phyloP scores from a whole-genome alignment of 2,888 invertebrate species.

The Melieria omissa region DNA sequence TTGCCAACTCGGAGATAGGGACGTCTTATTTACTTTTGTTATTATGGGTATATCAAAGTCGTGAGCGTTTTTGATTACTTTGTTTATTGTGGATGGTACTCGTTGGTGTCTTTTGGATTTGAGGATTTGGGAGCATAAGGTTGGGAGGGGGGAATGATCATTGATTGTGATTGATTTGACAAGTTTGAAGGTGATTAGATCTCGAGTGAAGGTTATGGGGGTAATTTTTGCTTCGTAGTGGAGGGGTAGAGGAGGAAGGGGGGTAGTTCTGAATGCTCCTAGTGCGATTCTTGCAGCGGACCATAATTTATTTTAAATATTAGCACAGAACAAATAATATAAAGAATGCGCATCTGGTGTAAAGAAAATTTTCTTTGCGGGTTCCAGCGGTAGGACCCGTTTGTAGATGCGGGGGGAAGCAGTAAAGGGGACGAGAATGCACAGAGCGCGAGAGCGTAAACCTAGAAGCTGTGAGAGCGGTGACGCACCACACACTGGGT shows the following conservation, averaged over 20 bases:
- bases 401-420: too few species aligned
- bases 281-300: conserved; percentile 22
- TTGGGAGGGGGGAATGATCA: not conserved
- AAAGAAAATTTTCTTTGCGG: too few species aligned
- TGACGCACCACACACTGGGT: too few species aligned
- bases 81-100: not conserved
- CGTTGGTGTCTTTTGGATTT: not conserved
- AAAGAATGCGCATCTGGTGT: too few species aligned
- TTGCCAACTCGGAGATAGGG: not conserved
- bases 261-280: conserved; percentile 30
- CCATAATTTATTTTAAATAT: conserved; percentile 35
- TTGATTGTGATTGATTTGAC: not conserved
- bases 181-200: conserved; percentile 19
- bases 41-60: not conserved
- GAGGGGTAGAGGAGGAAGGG: conserved; percentile 32
- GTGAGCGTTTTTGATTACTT: not conserved
- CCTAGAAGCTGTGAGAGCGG: too few species aligned
- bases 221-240: conserved; percentile 25
- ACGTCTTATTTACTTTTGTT: not conserved
- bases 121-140: not conserved
- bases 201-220: conserved; percentile 12
- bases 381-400: too few species aligned
- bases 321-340: too few species aligned
- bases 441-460: too few species aligned
- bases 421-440: too few species aligned